These are phyloP conservation scores for Vimba vimba DNA, from an alignment of 2,113 vertebrate genomes.

Conservation along the genomic window DNA sequence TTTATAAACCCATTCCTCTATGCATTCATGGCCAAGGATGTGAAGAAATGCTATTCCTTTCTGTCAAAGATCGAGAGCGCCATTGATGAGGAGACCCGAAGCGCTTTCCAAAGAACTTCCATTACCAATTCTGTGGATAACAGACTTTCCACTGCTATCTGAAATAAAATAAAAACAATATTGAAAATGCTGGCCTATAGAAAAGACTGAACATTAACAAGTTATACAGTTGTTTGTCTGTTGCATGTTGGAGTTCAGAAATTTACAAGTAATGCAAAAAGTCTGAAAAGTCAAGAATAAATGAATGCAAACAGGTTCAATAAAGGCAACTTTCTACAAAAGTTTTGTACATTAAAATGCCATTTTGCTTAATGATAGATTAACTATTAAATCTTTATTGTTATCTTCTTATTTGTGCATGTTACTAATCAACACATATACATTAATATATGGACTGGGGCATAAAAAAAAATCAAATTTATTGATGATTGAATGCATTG, in stretches of 20 bases:
- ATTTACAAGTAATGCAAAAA: background rate
- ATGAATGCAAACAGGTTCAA: background rate
- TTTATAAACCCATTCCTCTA: conserved; percentile 92
- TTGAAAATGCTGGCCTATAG: background rate
- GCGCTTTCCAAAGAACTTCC: too few relatives aligned
- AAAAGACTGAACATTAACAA: background rate
- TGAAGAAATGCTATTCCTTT: conserved; percentile 73
- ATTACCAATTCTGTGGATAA: too few relatives aligned
- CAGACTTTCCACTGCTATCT: conserved; percentile 70
- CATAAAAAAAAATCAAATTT: background rate
- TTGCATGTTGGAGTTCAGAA: background rate
- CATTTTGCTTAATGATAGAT: background rate
- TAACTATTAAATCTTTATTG: background rate
- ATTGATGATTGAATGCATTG: background rate
- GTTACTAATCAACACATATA: background rate
- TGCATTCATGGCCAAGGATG: conserved; percentile 94
- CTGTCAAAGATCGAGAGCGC: conserved; percentile 78
- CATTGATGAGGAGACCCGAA: conserved; percentile 73
- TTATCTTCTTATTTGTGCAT: background rate
- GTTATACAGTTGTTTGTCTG: background rate
- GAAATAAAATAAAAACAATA: conserved; percentile 17
- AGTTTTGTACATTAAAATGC: background rate
- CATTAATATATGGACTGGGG: background rate
- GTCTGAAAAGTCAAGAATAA: background rate
- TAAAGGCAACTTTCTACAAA: background rate